Evolutionary conservation across 2,888 invertebrate species (phyloP), one percentile per base, ranked within the genome.

Genomic region (Lithophane socia): DNA sequence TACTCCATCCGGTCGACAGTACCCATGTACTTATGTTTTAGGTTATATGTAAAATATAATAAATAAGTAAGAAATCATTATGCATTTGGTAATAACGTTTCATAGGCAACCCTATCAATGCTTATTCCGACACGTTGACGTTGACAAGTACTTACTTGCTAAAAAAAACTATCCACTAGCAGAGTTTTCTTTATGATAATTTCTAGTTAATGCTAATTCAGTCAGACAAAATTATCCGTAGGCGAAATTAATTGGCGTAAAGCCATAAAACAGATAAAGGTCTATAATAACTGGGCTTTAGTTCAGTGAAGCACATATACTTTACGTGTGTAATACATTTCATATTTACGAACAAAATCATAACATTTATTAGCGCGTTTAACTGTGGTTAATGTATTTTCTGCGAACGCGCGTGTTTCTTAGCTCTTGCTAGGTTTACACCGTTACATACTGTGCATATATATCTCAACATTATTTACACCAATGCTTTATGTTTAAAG

Each of bases 391-490:
- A 82, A 88, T 86, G 80, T 83, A 85, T 87, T 88, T 91, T 89
- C 90, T 78, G 86, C 77, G 88, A 90, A 87, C 83, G 72, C 80
- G 66, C 78, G 67, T 86, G 80, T 83, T 88, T 88, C 75, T 80
- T 77, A 86, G 81, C 74, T 86, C 84, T 84, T 77, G 86, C 84
- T 80, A 79, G 87, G 89, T 92, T 92, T 92, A 54, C 54, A 89
- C 87, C 88, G 87, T 87, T 86, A 65, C 42, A 83, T 85, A 76
- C 44, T 52, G 24, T 70, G 89, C 86, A 80, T 87, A 37, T 13
- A 56, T 56, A 37, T 67, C 49, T 70, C 52, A 44, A 86, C 88
- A 91, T 90, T 93, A 92, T 93, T 92, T 92, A 92, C 90, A 88
- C 85, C 88, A 87, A 88, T 88, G 87, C 85, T 83, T 80, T 84